Base-by-base conservation (phyloP, 2,888 invertebrate species). In the Mimachlamys varia region DNA sequence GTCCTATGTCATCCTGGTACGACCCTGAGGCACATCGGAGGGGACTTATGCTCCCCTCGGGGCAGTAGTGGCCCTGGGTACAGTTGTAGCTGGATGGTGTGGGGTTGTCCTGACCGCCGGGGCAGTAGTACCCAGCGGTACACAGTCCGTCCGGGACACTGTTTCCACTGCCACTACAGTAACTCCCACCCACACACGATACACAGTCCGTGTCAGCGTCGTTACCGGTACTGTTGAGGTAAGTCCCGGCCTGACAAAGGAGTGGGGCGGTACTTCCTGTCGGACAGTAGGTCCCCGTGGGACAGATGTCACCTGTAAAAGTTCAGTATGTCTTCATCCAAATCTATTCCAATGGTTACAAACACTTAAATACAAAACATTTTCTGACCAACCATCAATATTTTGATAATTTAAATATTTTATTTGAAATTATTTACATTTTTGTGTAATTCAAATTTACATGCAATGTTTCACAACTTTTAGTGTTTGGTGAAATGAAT, bases 1-100 rank as follows among this genome's bases (percentile, higher is more conserved):
- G 94, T 2, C 95, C 95, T 0, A 93, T 90, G 90, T 96, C 95
- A 93, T 96, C 95, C 92, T 96, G 95, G 91, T 95, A 95, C 12
- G 94, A 93, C 44, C 95, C 95, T 17, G 95, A 95, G 2, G 93
- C 92, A 91, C 96, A 96, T 33, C 95, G 90, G 3, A 91, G 58
- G 10, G 95, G 95, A 3, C 93, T 90, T 7, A 92, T 89, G 88
- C 95, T 95, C 38, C 95, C 96, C 49, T 92, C 92, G 3, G 94
- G 93, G 90, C 96, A 96, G 92, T 94, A 96, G 92, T 96, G 95
- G 33, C 96, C 96, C 53, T 93, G 93, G 12, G 96, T 95, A 92
- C 96, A 96, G 92, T 95, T 96, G 88, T 93, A 94, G 22, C 94
- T 95, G 4, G 92, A 88, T 0, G 96, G 95, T 27, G 92, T 92